These are phyloP conservation scores for Papilio elwesi DNA, from an alignment of 2,888 invertebrate genomes.

Conservation along the genomic window DNA sequence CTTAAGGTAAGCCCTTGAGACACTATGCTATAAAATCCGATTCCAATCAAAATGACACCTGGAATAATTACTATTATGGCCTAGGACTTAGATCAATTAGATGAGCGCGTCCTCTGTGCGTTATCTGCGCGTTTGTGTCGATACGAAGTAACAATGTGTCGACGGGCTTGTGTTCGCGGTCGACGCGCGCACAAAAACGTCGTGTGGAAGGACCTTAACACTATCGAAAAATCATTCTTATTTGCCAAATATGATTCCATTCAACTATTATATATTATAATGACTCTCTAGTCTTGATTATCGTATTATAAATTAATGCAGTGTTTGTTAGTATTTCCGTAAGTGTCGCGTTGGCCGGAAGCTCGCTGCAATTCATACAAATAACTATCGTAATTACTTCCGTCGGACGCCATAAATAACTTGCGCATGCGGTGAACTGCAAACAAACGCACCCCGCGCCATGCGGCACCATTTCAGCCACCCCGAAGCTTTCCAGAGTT, in stretches of 20 bases:
- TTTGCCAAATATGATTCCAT: neutral
- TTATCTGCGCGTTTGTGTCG: too few species aligned
- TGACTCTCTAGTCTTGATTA: neutral
- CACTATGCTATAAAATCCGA: too few species aligned
- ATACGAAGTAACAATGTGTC: too few species aligned
- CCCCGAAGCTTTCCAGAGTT: slow-evolving; percentile 3
- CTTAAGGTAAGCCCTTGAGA: too few species aligned
- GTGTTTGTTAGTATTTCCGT: neutral
- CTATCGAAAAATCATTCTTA: too few species aligned
- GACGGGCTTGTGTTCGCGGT: too few species aligned
- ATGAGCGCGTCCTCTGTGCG: neutral
- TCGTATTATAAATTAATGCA: neutral
- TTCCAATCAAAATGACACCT: too few species aligned
- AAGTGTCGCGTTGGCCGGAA: slow-evolving; percentile 41
- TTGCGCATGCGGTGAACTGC: slow-evolving; percentile 20
- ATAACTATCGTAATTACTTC: slow-evolving; percentile 44
- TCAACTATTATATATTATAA: neutral
- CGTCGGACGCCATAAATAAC: slow-evolving; percentile 43
- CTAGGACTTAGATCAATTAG: neutral
- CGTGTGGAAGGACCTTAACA: too few species aligned
- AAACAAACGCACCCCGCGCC: slow-evolving; percentile 41
- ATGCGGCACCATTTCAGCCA: slow-evolving; percentile 31
- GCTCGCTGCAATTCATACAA: slow-evolving; percentile 44
- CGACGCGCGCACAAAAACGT: too few species aligned
- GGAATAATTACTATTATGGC: neutral